Evolutionary conservation across 2,888 invertebrate species (phyloP), one percentile per base, ranked within the genome.

Genomic region (Drosophila recens): DNA sequence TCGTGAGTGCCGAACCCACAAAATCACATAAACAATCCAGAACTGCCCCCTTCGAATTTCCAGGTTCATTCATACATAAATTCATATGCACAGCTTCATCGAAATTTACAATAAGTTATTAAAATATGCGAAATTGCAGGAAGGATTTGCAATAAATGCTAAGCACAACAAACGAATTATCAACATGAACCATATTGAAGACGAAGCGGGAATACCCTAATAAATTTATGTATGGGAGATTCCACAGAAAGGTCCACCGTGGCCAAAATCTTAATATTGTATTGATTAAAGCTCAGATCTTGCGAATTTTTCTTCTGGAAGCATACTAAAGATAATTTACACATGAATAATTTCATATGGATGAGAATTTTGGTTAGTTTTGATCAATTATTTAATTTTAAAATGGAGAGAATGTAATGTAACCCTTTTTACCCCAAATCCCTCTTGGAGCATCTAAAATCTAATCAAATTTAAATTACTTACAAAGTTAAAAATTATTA

Each of bases 1-100:
- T 82, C 82, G 82, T 83, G 82, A 73, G 67, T 63, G 88, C 88
- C 82, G 70, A 83, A 80, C 83, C 88, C 82, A 83, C 66, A 86
- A 83, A 75, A 88, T 88, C 74, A 75, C 78, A 82, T 67, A 68
- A 86, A 80, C 80, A 80, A 80, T 73, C 42, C 80, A 73, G 67
- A 63, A 59, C 23, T 65, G 53, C 40, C 52, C 53, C 62, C 45
- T 56, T 45, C 11, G 45, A 23, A 45, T 34, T 6, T 43, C 3
- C 20, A 13, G 54, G 33, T 33, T 59, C 65, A 52, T 75, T 82
- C 85, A 83, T 83, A 82, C 79, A 83, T 83, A 85, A 82, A 83
- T 83, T 82, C 88, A 83, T 83, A 67, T 58, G 59, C 61, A 8
- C 45, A 48, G 49, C 54, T 59, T 51, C 61, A 75, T 62, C 66